Percentiles rank a stretch among this genome's conserved stretches.
Conservation (phyloP, 64 coral and sea anemone genomes). For the Anthopleura sola region DNA sequence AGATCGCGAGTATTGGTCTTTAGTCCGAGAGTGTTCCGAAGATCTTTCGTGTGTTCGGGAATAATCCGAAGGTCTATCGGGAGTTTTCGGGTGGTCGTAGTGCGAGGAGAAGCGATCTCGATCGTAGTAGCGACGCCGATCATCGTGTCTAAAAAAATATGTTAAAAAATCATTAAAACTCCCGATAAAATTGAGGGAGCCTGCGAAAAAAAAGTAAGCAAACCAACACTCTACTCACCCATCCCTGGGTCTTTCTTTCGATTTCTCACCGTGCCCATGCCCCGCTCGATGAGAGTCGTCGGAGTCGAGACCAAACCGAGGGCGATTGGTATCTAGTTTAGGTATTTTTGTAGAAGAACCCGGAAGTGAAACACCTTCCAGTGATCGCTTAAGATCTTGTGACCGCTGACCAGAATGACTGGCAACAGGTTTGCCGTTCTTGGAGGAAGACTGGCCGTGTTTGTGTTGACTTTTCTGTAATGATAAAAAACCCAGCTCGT, state of each 20-base stretch:
- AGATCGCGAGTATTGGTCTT: conserved; percentile 70
- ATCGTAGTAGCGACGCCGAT: conserved; percentile 49
- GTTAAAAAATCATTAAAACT: neutral
- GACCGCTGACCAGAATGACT: conserved; percentile 37
- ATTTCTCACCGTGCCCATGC: conserved; percentile 38
- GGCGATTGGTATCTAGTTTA: conserved; percentile 41
- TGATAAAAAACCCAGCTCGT: neutral
- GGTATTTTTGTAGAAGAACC: conserved; percentile 45
- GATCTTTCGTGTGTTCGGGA: conserved; percentile 67
- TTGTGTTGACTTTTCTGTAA: conserved; percentile 34
- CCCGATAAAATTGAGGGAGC: neutral
- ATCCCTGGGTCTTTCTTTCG: conserved; percentile 70
- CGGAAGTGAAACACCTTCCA: conserved; percentile 29
- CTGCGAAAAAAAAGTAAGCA: neutral
- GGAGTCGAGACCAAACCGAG: conserved; percentile 30
- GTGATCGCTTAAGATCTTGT: conserved; percentile 37
- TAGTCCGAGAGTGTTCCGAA: conserved; percentile 68
- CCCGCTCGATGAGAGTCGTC: conserved; percentile 40
- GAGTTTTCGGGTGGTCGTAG: conserved; percentile 30
- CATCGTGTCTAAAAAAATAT: conserved; percentile 25
- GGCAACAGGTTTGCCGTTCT: neutral
- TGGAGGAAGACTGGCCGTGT: neutral
- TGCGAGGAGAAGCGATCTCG: conserved; percentile 18
- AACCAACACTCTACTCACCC: conserved; percentile 29
- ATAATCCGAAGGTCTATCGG: conserved; percentile 22